Evolutionary conservation across 2,888 invertebrate species (phyloP).

Genomic region (Lepeophtheirus nordmannii): DNA sequence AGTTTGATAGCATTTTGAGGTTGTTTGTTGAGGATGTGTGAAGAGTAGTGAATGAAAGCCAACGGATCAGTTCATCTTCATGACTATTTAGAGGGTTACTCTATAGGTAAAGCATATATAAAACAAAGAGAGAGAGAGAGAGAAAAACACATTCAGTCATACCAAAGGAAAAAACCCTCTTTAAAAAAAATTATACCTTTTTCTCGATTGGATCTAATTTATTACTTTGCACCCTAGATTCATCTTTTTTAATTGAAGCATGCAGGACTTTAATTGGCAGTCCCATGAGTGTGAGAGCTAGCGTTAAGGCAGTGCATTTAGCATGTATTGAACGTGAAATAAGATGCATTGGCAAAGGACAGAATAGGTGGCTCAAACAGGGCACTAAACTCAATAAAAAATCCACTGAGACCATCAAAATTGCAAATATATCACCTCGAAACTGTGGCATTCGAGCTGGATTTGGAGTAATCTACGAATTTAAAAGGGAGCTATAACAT

Average conservation of each 20-base stretch:
- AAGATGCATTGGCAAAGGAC: not conserved
- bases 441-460: constrained; percentile 4
- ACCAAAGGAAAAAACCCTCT: too few relatives aligned
- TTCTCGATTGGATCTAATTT: not conserved
- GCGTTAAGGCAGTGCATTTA: not conserved
- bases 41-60: constrained; percentile 10
- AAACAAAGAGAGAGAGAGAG: too few relatives aligned
- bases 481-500: too few relatives aligned
- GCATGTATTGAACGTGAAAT: not conserved
- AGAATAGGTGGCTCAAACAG: not conserved
- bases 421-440: constrained; percentile 11
- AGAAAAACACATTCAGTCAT: too few relatives aligned
- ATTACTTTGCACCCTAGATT: too few relatives aligned
- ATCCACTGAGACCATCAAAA: constrained; percentile 4
- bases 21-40: not conserved
- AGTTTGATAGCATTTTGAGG: not conserved
- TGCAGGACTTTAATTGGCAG: not conserved
- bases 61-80: constrained; percentile 1
- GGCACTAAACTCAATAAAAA: constrained; percentile 3
- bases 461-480: not conserved
- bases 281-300: constrained; percentile 5
- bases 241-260: not conserved
- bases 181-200: not conserved
- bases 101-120: too few relatives aligned
- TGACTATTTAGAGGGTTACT: not conserved